These are phyloP conservation scores for Hyles lineata DNA, from an alignment of 2,888 invertebrate species.

Conservation along the genomic window DNA sequence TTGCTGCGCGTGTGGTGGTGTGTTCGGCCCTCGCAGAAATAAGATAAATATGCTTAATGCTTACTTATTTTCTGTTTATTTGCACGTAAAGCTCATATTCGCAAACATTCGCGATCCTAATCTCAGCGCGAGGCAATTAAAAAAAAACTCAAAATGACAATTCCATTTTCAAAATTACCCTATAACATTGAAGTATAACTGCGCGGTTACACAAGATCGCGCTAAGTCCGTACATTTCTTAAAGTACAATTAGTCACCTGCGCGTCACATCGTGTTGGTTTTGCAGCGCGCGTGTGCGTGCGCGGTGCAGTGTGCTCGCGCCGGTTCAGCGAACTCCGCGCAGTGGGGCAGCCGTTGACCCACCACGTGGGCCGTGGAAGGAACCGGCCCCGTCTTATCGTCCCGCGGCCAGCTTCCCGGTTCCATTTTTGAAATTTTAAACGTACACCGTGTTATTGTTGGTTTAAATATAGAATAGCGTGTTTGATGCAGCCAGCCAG, in stretches of 20 bases:
- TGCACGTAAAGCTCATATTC: no score
- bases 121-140: no score
- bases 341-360: slow-evolving; percentile 83
- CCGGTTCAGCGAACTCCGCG: slow-evolving; percentile 74
- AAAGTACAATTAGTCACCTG: slow-evolving; percentile 68
- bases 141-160: no score
- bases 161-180: no score
- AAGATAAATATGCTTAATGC: no score
- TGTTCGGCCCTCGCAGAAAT: no score
- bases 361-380: slow-evolving; percentile 75
- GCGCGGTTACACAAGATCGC: slow-evolving; percentile 13
- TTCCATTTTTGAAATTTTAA: slow-evolving; percentile 50
- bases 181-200: neutral
- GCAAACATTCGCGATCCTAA: no score
- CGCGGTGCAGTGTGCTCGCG: slow-evolving; percentile 38
- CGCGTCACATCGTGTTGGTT: slow-evolving; percentile 40
- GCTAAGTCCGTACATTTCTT: slow-evolving; percentile 19
- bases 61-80: no score
- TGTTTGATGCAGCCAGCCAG: neutral
- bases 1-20: no score
- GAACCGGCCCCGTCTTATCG: slow-evolving; percentile 63
- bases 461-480: slow-evolving; percentile 11
- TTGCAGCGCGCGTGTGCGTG: slow-evolving; percentile 32
- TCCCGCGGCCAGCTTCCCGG: slow-evolving; percentile 53
- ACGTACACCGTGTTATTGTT: slow-evolving; percentile 26